Evolutionary conservation across 2,888 invertebrate genomes (phyloP).

Genomic region (Nomada fucata): DNA sequence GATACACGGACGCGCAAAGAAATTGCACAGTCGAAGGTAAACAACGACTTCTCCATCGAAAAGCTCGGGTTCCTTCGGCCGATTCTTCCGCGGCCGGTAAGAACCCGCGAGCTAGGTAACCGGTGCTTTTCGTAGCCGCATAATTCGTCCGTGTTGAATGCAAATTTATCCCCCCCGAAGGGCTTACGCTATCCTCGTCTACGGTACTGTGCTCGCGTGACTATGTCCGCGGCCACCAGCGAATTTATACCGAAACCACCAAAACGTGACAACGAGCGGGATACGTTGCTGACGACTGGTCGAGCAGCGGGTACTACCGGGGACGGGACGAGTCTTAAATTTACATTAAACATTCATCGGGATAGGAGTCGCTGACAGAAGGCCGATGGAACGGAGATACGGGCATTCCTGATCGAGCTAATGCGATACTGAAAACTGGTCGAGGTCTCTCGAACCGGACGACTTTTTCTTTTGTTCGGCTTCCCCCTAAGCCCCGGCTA

Average conservation of each 20-base stretch:
- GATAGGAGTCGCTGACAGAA: conserved; percentile 64
- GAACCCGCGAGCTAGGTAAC: conserved; percentile 12
- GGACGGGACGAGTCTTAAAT: conserved; percentile 65
- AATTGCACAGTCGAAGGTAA: not conserved
- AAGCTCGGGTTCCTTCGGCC: conserved; percentile 21
- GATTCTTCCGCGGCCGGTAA: not conserved
- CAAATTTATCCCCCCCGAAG: conserved; percentile 59
- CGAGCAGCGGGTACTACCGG: conserved; percentile 3
- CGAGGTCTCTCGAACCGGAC: conserved; percentile 50
- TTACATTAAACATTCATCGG: conserved; percentile 73
- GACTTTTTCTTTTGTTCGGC: conserved; percentile 53
- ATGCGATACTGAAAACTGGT: conserved; percentile 73
- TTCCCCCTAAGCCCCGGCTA: conserved; percentile 26
- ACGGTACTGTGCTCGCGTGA: conserved; percentile 66
- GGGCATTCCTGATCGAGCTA: conserved; percentile 69
- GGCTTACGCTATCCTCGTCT: conserved; percentile 43
- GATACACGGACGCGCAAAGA: too few relatives aligned
- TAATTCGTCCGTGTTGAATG: conserved; percentile 69
- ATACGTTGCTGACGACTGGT: conserved; percentile 59
- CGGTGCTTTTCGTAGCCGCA: conserved; percentile 62
- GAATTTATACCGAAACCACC: conserved; percentile 70
- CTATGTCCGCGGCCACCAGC: conserved; percentile 64
- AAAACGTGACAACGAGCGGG: conserved; percentile 70
- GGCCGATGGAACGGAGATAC: conserved; percentile 70
- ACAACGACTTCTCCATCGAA: conserved; percentile 40